These are phyloP conservation scores for Drosophila algonquin DNA, from an alignment of 2,888 invertebrate genomes.

Conservation along the genomic window DNA sequence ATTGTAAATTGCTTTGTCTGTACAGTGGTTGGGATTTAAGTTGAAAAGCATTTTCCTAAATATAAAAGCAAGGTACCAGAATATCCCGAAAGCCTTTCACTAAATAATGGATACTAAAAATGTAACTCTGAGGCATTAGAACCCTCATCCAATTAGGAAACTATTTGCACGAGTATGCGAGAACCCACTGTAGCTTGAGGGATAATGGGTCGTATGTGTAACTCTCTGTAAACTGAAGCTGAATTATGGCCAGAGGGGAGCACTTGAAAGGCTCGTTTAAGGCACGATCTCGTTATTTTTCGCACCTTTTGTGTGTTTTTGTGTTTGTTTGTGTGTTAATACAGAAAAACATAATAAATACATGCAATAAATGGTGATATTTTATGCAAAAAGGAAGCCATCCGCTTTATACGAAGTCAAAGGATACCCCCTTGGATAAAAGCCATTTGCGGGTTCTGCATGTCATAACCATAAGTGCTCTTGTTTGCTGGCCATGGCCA, in stretches of 20 bases:
- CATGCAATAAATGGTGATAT: conserved; percentile 3
- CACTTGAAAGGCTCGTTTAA: conserved; percentile 12
- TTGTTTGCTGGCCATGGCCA: conserved; percentile 26
- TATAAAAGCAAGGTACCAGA: background rate
- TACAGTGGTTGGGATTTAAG: conserved; percentile 30
- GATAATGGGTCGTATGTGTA: conserved; percentile 25
- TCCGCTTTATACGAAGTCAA: background rate
- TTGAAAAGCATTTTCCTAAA: background rate
- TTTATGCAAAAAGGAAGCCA: conserved; percentile 22
- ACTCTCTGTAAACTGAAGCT: conserved; percentile 46
- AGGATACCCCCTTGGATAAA: background rate
- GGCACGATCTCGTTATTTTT: conserved; percentile 27
- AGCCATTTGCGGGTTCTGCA: conserved; percentile 1
- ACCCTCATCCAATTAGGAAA: conserved; percentile 29
- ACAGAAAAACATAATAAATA: background rate
- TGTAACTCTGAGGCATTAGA: no score
- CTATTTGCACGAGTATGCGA: conserved; percentile 2
- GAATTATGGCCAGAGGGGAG: conserved; percentile 40
- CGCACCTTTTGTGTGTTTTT: conserved; percentile 26
- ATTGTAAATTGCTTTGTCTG: conserved; percentile 9
- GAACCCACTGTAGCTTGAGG: conserved; percentile 27
- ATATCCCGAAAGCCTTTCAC: background rate
- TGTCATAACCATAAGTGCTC: conserved; percentile 37
- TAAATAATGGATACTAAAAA: conserved; percentile 19
- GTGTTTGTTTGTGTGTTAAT: background rate